Conservation (phyloP, 2,113 vertebrate genomes). For the Melospiza georgiana region DNA sequence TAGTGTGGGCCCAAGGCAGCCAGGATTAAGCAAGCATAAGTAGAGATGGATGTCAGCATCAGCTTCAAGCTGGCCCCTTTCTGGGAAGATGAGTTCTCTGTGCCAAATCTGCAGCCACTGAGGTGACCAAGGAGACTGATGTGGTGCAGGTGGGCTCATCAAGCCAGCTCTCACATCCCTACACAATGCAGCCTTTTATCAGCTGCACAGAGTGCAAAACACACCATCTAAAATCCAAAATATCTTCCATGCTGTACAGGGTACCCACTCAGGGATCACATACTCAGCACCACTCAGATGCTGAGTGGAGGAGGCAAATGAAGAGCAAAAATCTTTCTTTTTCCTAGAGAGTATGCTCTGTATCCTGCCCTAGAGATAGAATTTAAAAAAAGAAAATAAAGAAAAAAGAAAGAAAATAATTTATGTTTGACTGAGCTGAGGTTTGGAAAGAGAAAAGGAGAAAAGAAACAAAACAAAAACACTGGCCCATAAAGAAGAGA, state of each 20-base stretch:
- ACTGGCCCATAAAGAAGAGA: slow-evolving; percentile 50
- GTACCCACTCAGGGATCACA: neutral
- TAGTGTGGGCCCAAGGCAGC: neutral
- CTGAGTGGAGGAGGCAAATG: neutral
- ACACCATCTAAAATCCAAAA: neutral
- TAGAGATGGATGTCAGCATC: neutral
- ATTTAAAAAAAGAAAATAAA: neutral
- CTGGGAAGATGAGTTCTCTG: neutral
- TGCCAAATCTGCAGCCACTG: neutral
- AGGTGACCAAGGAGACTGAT: neutral
- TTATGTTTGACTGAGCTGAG: neutral
- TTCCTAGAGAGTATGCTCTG: neutral
- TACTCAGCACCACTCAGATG: neutral
- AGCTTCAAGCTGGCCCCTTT: neutral
- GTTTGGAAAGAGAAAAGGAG: slow-evolving; percentile 61
- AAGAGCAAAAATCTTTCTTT: neutral
- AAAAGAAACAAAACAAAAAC: slow-evolving; percentile 61
- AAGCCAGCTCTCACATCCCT: neutral
- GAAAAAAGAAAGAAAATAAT: neutral
- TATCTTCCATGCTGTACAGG: neutral
- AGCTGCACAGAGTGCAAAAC: neutral
- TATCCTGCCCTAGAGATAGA: neutral
- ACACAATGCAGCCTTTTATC: neutral
- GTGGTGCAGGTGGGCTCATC: neutral
- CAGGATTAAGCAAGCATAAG: neutral